Evolutionary conservation across 2,888 invertebrate genomes (phyloP).

Genomic region (Drosophila engyochracea): DNA sequence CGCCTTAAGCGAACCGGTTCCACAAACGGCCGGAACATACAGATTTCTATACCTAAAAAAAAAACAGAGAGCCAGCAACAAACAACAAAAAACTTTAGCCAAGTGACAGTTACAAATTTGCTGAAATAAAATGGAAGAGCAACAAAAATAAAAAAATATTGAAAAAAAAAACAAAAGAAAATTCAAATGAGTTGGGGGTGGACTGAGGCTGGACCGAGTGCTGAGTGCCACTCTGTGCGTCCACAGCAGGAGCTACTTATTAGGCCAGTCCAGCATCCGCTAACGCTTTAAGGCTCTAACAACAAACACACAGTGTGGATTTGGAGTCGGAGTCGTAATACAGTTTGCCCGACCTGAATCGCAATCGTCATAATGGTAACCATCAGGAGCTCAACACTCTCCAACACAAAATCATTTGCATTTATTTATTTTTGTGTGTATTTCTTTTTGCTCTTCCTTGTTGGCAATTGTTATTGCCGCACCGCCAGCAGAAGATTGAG

Average conservation of each 20-base stretch:
- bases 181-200: constrained; percentile 61
- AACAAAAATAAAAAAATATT: constrained; percentile 29
- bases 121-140: constrained; percentile 59
- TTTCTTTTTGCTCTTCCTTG: constrained; percentile 9
- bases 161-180: constrained; percentile 18
- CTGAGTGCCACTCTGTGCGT: constrained; percentile 5
- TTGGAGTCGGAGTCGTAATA: constrained; percentile 29
- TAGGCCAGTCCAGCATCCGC: constrained; percentile 41
- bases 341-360: constrained; percentile 37
- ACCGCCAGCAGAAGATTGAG: constrained; percentile 22
- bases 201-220: background rate
- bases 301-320: constrained; percentile 12
- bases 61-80: constrained; percentile 15
- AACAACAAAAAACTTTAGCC: constrained; percentile 47
- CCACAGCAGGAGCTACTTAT: constrained; percentile 45
- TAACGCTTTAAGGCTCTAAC: constrained; percentile 5
- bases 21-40: constrained; percentile 40
- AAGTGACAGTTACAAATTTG: constrained; percentile 82
- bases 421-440: constrained; percentile 25
- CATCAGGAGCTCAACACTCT: constrained; percentile 55
- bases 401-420: constrained; percentile 6
- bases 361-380: constrained; percentile 37
- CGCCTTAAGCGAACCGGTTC: constrained; percentile 45
- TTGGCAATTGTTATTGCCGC: constrained; percentile 58
- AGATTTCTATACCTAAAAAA: constrained; percentile 37